Evolutionary conservation across 2,113 vertebrate species (phyloP).

Genomic region (Xiphophorus hellerii): DNA sequence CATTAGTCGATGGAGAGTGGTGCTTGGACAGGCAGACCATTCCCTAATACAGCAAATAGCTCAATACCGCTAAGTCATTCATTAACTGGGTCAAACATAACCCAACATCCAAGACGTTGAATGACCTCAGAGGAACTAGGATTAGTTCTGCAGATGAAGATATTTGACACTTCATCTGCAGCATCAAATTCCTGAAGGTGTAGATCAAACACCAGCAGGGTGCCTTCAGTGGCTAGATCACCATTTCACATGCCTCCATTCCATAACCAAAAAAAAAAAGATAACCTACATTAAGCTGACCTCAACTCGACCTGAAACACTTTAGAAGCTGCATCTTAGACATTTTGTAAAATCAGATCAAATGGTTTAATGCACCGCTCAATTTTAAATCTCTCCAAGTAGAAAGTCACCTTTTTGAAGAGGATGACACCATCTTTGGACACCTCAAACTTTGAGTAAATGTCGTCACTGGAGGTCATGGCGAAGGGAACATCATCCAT

Average conservation of each 20-base stretch:
- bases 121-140: slow-evolving; percentile 29
- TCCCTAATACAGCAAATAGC: slow-evolving; percentile 3
- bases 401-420: slow-evolving; percentile 90
- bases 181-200: slow-evolving; percentile 54
- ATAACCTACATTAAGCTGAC: not conserved
- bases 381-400: not conserved
- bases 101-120: not conserved
- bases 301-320: not conserved
- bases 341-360: not conserved
- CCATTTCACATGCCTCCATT: not conserved
- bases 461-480: slow-evolving; percentile 80
- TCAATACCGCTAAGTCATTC: slow-evolving; percentile 7
- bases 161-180: slow-evolving; percentile 15
- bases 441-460: slow-evolving; percentile 89
- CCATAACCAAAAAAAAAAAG: not conserved
- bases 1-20: not conserved
- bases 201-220: slow-evolving; percentile 20
- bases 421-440: slow-evolving; percentile 87
- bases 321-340: not conserved
- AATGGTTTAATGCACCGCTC: too few relatives aligned
- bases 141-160: slow-evolving; percentile 37
- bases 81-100: not conserved
- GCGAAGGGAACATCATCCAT: slow-evolving; percentile 94
- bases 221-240: not conserved
- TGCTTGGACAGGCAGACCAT: not conserved